phyloP scores from a whole-genome alignment of 2,797 vertebrate genomes.

The Amblyopsis hoosieri region DNA sequence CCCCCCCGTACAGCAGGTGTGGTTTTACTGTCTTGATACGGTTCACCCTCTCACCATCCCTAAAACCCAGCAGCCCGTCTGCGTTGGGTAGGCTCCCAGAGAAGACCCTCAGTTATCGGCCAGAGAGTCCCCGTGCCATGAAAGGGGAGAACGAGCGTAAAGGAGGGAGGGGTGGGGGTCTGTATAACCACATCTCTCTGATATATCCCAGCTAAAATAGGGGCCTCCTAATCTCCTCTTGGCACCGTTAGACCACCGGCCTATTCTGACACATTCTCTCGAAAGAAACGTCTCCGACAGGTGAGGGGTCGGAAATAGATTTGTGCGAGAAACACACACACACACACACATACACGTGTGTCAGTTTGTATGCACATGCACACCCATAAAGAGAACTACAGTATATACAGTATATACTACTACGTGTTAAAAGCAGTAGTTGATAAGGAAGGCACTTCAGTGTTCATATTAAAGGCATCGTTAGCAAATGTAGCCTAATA shows the following conservation, averaged over 20 bases:
- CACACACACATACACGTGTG: constrained; percentile 3
- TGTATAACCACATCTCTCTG: constrained; percentile 55
- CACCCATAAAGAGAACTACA: constrained; percentile 5
- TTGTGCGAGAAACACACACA: constrained; percentile 39
- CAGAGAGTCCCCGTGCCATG: constrained; percentile 43
- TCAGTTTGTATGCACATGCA: constrained; percentile 20
- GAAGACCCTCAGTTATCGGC: constrained; percentile 40
- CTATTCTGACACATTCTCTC: constrained; percentile 81
- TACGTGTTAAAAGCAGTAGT: constrained; percentile 19
- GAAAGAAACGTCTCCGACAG: constrained; percentile 80
- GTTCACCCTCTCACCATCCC: constrained; percentile 1
- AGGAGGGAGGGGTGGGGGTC: constrained; percentile 9
- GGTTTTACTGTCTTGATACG: constrained; percentile 24
- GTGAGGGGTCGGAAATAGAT: constrained; percentile 79
- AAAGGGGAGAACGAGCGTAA: constrained; percentile 41
- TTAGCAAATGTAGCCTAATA: too few species aligned
- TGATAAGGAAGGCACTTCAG: constrained; percentile 42
- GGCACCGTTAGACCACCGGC: constrained; percentile 68
- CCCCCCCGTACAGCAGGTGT: constrained; percentile 62
- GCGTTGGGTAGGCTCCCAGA: constrained; percentile 17
- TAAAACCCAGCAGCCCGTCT: not conserved
- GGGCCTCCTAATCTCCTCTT: constrained; percentile 79
- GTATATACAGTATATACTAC: not conserved
- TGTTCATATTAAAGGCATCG: constrained; percentile 1
- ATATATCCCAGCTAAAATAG: constrained; percentile 82